Percentiles rank a stretch among this genome's conserved stretches.
Evolutionary conservation across 1,140 invertebrate species (phyloP).

Genomic region (Archivesica marissinica): DNA sequence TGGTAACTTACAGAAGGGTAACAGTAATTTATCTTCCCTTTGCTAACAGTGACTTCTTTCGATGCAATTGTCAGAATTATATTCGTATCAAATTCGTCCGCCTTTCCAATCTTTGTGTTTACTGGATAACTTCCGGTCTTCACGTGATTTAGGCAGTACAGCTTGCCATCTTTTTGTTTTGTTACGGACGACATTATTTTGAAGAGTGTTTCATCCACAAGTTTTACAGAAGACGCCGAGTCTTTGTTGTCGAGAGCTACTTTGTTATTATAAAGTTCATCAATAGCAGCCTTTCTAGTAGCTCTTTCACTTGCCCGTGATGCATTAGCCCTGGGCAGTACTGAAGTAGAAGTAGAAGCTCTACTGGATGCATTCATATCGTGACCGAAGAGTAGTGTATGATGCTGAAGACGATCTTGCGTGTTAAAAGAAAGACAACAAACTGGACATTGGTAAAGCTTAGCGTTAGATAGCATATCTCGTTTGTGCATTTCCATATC

Average conservation of each 20-base stretch:
- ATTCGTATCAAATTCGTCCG: neutral
- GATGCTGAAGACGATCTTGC: neutral
- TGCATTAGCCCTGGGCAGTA: no score
- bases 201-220: neutral
- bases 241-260: neutral
- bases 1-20: neutral
- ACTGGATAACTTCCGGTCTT: neutral
- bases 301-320: no score
- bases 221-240: neutral
- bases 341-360: no score
- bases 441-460: neutral
- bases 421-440: neutral
- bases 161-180: neutral
- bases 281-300: neutral
- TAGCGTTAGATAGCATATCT: neutral
- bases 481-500: neutral
- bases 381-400: neutral
- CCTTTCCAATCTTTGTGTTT: neutral
- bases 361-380: no score
- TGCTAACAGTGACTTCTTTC: neutral
- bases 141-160: neutral
- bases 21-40: neutral
- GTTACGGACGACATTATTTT: neutral
- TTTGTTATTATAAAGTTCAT: neutral
- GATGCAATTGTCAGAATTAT: neutral